phyloP scores from a whole-genome alignment of 2,797 vertebrate species.

The Silurus lanzhouensis region DNA sequence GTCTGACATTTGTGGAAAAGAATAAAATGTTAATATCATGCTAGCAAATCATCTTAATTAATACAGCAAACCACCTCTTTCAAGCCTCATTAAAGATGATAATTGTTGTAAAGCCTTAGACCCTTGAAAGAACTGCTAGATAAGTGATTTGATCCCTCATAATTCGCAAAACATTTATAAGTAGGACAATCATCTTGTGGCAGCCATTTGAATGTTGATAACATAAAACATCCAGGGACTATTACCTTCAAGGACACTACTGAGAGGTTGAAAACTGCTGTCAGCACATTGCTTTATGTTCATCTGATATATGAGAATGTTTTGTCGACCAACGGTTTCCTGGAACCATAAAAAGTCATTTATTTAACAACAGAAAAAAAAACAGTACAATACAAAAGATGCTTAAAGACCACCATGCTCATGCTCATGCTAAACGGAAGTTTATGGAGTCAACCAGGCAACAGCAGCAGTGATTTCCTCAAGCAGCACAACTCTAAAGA shows the following conservation, averaged over 20 bases:
- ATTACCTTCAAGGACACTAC: slow-evolving; percentile 57
- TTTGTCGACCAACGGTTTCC: slow-evolving; percentile 43
- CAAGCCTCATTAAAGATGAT: background rate
- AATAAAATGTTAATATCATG: background rate
- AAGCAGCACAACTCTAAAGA: no score
- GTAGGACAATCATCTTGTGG: background rate
- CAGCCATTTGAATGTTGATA: background rate
- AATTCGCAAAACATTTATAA: slow-evolving; percentile 3
- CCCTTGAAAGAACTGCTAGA: slow-evolving; percentile 1
- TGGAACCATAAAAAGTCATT: slow-evolving; percentile 36
- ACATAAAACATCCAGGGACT: slow-evolving; percentile 6
- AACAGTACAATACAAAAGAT: background rate
- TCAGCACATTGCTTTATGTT: slow-evolving; percentile 49
- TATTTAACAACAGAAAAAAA: slow-evolving; percentile 3
- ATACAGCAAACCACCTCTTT: background rate
- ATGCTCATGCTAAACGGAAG: background rate
- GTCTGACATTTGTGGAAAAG: background rate
- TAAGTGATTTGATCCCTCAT: background rate
- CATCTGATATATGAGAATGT: slow-evolving; percentile 62
- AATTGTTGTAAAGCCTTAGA: background rate
- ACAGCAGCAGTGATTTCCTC: no score
- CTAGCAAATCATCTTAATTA: background rate
- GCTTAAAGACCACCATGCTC: background rate
- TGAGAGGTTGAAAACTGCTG: slow-evolving; percentile 49
- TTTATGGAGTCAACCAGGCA: no score